Evolutionary conservation across 2,888 invertebrate species (phyloP).

Genomic region (Acrobasis suavella): DNA sequence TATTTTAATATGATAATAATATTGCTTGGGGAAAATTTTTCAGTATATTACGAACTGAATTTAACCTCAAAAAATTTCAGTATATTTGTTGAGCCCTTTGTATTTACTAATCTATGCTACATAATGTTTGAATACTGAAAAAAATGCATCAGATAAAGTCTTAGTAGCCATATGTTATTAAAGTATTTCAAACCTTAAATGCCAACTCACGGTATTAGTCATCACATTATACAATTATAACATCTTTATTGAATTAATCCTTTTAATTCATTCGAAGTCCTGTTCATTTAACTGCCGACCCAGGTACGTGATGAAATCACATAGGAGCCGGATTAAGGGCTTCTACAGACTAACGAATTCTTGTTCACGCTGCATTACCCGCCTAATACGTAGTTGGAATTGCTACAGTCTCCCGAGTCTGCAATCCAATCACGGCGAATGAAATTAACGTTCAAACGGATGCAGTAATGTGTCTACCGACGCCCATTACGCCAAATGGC

Average conservation of each 20-base stretch:
- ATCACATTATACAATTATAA: not conserved
- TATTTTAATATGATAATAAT: too few relatives aligned
- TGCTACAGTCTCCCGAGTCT: conserved; percentile 17
- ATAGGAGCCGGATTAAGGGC: conserved; percentile 38
- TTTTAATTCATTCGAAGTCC: conserved; percentile 36
- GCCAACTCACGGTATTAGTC: not conserved
- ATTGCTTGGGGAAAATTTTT: too few relatives aligned
- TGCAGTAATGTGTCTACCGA: conserved; percentile 23
- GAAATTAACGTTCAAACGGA: conserved; percentile 21
- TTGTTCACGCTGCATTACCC: conserved; percentile 23
- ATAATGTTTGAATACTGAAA: too few relatives aligned
- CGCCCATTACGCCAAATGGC: conserved; percentile 20
- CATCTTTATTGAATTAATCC: conserved; percentile 23
- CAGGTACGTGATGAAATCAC: conserved; percentile 42
- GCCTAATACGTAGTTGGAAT: conserved; percentile 17
- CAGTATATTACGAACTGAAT: too few relatives aligned
- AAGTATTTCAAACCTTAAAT: not conserved
- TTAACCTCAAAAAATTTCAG: too few relatives aligned
- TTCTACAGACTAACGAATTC: conserved; percentile 30
- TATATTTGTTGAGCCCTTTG: too few relatives aligned
- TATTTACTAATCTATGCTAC: too few relatives aligned
- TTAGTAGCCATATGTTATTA: not conserved
- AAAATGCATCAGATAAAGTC: too few relatives aligned
- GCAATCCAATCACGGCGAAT: conserved; percentile 22
- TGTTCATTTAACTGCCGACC: conserved; percentile 43